phyloP scores from a whole-genome alignment of 2,888 invertebrate genomes.

The Agriopis marginaria region DNA sequence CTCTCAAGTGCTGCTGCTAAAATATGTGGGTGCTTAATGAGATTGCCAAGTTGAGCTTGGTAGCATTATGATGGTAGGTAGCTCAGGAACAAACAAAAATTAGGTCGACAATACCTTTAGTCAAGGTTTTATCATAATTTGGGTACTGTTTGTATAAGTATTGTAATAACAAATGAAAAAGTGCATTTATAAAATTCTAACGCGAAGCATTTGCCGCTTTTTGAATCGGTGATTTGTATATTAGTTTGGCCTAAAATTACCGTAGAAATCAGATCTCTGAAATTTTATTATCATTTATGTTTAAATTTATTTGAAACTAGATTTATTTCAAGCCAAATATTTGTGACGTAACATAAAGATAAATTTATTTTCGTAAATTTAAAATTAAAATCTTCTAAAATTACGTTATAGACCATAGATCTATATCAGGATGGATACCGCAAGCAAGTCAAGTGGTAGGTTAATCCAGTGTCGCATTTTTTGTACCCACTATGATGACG shows the following conservation, averaged over 20 bases:
- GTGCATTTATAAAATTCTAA: constrained; percentile 5
- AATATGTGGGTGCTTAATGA: not conserved
- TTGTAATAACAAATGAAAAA: not conserved
- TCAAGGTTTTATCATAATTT: not conserved
- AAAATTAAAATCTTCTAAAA: not conserved
- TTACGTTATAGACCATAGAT: not conserved
- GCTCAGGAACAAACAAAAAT: not conserved
- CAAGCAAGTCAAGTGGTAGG: too few relatives aligned
- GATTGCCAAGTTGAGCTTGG: not conserved
- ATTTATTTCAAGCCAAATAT: constrained; percentile 27
- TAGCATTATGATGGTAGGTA: not conserved
- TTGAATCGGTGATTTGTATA: not conserved
- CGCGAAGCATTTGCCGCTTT: not conserved
- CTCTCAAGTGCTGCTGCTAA: not conserved
- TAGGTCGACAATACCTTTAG: not conserved
- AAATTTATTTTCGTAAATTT: constrained; percentile 15
- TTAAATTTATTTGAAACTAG: not conserved
- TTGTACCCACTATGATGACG: too few relatives aligned
- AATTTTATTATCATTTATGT: not conserved
- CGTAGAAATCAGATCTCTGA: not conserved
- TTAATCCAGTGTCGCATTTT: too few relatives aligned
- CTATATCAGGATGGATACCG: too few relatives aligned
- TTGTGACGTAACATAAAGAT: constrained; percentile 14
- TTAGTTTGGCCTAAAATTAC: not conserved
- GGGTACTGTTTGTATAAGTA: not conserved